Base-by-base conservation (phyloP, 2,797 vertebrate species). In the Triplophysa yarkandensis region DNA sequence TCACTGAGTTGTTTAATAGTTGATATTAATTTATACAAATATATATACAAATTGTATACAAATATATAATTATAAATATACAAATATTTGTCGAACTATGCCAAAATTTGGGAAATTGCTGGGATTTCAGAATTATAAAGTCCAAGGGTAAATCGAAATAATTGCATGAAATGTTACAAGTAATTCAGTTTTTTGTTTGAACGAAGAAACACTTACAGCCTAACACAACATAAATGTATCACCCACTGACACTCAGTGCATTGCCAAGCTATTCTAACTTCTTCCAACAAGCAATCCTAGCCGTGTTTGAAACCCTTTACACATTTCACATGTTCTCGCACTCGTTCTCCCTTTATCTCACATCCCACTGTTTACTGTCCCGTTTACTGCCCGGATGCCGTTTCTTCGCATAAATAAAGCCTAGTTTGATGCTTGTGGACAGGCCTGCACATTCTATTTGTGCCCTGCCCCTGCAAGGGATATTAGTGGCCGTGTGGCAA, bases 401-500 rank as follows among this genome's bases (percentile, higher is more conserved):
- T 68, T 76, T 79, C 50, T 39, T 63, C 66, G 46, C 67, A 64
- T 80, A 70, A 80, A 74, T 62, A 52, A 77, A 54, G 48, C 71
- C 54, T 60, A 71, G 67, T 77, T 72, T 58, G 41, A 54, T 64
- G 61, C 71, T 13, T 44, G 71, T 68, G 68, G 81, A 81, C 81
- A 71, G 63, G 52, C n/a, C 77, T 52, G 71, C 71, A 76, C 61
- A 52, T 74, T 41, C 77, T 79, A 76, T 77, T 71, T 73, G 68
- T 83, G 72, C 84, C 63, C 80, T 80, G 85, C 85, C 86, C 85
- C 84, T 87, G 87, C 82, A 86, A 83, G 92, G 87, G 81, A 82
- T 85, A 84, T 86, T 86, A 87, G 85, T 86, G 83, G 89, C 87
- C 86, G 87, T 84, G 87, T 83, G 71, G 84, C 87, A 92, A 92